These are phyloP conservation scores for Neelides folsomi DNA, from an alignment of 2,888 invertebrate genomes.

Conservation along the genomic window DNA sequence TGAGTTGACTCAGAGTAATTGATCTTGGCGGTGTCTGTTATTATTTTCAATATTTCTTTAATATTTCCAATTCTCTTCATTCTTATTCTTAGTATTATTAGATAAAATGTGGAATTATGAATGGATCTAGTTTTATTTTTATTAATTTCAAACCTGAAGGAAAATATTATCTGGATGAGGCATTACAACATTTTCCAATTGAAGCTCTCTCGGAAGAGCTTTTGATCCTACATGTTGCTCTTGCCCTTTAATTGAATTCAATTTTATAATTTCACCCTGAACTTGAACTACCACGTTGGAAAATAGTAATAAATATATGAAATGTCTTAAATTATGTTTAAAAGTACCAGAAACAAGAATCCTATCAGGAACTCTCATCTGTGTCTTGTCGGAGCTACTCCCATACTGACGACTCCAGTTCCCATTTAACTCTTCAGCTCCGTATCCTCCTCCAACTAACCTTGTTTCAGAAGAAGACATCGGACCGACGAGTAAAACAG, in stretches of 20 bases:
- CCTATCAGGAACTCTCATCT: conserved; percentile 87
- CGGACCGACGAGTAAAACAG: too few relatives aligned
- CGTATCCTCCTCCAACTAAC: conserved; percentile 14
- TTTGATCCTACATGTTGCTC: conserved; percentile 51
- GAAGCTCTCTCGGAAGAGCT: conserved; percentile 74
- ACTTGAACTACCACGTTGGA: background rate
- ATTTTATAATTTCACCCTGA: background rate
- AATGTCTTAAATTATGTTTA: conserved; percentile 32
- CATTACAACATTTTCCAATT: conserved; percentile 62
- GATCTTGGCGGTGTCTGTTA: conserved; percentile 72
- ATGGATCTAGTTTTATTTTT: background rate
- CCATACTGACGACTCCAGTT: conserved; percentile 42
- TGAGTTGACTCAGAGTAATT: conserved; percentile 60
- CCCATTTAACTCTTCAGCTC: conserved; percentile 18
- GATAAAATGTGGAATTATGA: background rate
- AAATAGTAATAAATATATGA: background rate
- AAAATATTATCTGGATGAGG: conserved; percentile 59
- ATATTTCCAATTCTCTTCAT: too few relatives aligned
- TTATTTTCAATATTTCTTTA: conserved; percentile 4
- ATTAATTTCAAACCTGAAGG: conserved; percentile 43
- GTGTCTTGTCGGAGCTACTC: conserved; percentile 58
- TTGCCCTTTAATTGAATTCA: conserved; percentile 41
- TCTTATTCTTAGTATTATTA: too few relatives aligned
- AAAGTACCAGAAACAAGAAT: conserved; percentile 75
- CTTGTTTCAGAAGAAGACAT: too few relatives aligned